These are phyloP conservation scores for Drosophila sturtevanti DNA, from an alignment of 1,140 invertebrate species.

Conservation along the genomic window DNA sequence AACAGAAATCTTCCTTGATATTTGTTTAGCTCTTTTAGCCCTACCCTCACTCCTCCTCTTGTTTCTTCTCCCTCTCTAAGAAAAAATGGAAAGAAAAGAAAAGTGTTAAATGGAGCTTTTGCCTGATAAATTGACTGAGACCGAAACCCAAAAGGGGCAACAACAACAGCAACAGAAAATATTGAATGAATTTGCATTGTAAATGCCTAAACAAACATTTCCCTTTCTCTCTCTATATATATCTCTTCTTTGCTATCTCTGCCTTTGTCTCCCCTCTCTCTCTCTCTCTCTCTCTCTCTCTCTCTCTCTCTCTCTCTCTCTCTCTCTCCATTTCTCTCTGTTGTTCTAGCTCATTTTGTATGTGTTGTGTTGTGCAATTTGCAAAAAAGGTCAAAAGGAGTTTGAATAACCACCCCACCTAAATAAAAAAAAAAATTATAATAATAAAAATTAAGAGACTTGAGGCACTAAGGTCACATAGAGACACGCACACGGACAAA, in stretches of 20 bases:
- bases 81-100: constrained; percentile 30
- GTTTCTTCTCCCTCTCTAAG: not conserved
- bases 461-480: not conserved
- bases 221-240: not conserved
- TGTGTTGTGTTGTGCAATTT: constrained; percentile 6
- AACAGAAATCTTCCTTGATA: constrained; percentile 25
- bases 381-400: constrained; percentile 7
- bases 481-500: not conserved
- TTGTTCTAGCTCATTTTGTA: not conserved
- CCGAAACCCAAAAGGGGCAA: not conserved
- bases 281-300: not conserved
- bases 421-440: too few species aligned
- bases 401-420: not conserved
- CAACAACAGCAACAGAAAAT: constrained; percentile 19
- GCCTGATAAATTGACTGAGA: constrained; percentile 65
- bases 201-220: constrained; percentile 74
- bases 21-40: constrained; percentile 40
- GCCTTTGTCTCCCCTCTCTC: not conserved
- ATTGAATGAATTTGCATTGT: constrained; percentile 77
- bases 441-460: not conserved
- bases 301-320: not conserved
- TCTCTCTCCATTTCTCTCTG: not conserved
- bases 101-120: constrained; percentile 75
- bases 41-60: not conserved
- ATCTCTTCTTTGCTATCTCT: too few species aligned